Percentiles rank a stretch among this genome's conserved stretches.
phyloP scores from a whole-genome alignment of 2,888 invertebrate species.

The Xanthorhoe designata region DNA sequence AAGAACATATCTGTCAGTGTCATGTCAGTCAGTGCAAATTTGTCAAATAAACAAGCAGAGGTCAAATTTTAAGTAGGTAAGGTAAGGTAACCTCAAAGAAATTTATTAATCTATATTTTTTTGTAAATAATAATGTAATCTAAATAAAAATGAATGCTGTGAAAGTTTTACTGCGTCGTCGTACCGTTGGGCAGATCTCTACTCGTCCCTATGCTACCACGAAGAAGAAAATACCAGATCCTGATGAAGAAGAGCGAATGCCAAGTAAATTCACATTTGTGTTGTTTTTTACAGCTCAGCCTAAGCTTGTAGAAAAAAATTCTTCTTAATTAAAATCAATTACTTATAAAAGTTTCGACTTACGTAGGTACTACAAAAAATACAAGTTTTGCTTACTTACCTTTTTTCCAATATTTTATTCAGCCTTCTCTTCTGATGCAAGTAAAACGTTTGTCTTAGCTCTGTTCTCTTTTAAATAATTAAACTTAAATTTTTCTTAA shows the following conservation, averaged over 20 bases:
- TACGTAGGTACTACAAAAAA: too few relatives aligned
- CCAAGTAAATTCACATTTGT: slow-evolving; percentile 66
- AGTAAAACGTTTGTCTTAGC: too few relatives aligned
- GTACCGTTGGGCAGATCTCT: slow-evolving; percentile 44
- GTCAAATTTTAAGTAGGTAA: too few relatives aligned
- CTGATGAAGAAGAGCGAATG: slow-evolving; percentile 76
- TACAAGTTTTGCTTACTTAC: too few relatives aligned
- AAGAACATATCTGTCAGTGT: too few relatives aligned
- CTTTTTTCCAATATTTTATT: too few relatives aligned
- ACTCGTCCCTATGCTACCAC: slow-evolving; percentile 67
- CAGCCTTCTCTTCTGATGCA: too few relatives aligned
- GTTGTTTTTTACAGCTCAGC: not conserved
- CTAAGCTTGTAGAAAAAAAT: not conserved
- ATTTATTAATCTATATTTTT: slow-evolving; percentile 10
- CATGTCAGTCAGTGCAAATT: too few relatives aligned
- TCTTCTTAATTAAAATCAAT: not conserved
- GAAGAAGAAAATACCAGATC: slow-evolving; percentile 82
- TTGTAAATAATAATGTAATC: slow-evolving; percentile 12
- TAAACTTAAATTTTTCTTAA: too few relatives aligned
- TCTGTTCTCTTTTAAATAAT: not conserved
- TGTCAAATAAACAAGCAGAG: not conserved
- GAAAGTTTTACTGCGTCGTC: slow-evolving; percentile 52
- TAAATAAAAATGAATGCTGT: slow-evolving; percentile 60
- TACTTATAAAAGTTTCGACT: too few relatives aligned
- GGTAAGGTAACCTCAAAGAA: slow-evolving; percentile 10